Evolutionary conservation across 2,888 invertebrate species (phyloP).

Genomic region (Lithophane leautieri): DNA sequence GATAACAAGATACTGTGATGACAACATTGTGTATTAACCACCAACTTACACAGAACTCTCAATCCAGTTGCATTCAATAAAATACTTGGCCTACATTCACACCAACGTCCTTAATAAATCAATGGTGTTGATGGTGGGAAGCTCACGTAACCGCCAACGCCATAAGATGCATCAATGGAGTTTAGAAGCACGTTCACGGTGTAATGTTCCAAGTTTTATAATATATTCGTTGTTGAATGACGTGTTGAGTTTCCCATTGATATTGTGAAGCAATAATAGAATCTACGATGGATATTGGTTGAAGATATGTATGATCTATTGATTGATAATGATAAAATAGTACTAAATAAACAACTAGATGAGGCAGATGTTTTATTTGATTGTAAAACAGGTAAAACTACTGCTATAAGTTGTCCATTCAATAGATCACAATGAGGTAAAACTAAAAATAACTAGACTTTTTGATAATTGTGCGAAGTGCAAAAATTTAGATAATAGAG

Average conservation of each 20-base stretch:
- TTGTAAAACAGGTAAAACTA: not conserved
- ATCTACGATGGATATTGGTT: not conserved
- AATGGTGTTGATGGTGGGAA: slow-evolving; percentile 31
- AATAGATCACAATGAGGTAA: not conserved
- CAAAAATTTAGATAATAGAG: not conserved
- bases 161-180: slow-evolving; percentile 41
- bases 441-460: not conserved
- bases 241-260: slow-evolving; percentile 18
- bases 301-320: not conserved
- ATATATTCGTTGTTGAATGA: slow-evolving; percentile 38
- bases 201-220: slow-evolving; percentile 35
- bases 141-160: slow-evolving; percentile 15
- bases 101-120: slow-evolving; percentile 36
- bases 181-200: slow-evolving; percentile 38
- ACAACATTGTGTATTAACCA: not conserved
- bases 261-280: not conserved
- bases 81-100: slow-evolving; percentile 32
- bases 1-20: no score
- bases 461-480: not conserved
- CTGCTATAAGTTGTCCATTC: fast-evolving
- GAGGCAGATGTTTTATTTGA: not conserved
- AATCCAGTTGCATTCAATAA: slow-evolving; percentile 22
- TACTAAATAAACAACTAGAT: not conserved
- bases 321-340: not conserved
- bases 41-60: not conserved